These are phyloP conservation scores for Electrona antarctica DNA, from an alignment of 2,113 vertebrate genomes.

Conservation along the genomic window DNA sequence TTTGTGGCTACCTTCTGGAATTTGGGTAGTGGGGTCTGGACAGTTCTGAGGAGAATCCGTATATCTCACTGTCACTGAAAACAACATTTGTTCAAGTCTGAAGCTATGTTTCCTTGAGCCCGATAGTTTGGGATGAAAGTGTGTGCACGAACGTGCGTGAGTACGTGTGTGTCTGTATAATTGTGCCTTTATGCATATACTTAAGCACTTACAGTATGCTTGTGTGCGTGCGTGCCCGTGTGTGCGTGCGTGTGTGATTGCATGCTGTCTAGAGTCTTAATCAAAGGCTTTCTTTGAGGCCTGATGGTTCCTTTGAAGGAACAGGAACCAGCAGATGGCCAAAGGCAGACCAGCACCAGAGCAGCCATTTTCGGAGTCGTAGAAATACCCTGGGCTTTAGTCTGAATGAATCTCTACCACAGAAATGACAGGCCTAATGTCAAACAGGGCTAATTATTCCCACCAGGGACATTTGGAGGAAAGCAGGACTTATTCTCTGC, in stretches of 20 bases:
- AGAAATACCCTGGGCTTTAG: constrained; percentile 8
- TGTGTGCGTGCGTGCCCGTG: no score
- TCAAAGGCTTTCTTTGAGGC: constrained; percentile 64
- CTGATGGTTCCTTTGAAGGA: constrained; percentile 63
- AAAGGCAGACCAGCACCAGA: constrained; percentile 24
- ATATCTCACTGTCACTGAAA: no score
- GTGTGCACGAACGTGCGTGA: background rate
- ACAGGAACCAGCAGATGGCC: constrained; percentile 56
- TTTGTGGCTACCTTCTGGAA: no score
- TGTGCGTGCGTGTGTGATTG: background rate
- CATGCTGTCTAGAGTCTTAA: constrained; percentile 35
- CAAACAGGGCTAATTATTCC: constrained; percentile 19
- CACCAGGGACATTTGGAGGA: background rate
- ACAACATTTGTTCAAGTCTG: no score
- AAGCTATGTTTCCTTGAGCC: background rate
- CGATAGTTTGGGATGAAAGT: constrained; percentile 19
- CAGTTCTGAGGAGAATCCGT: no score
- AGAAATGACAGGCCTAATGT: background rate
- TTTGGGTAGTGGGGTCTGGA: no score
- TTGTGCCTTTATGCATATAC: no score
- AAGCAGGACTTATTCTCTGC: background rate
- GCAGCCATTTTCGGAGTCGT: constrained; percentile 24
- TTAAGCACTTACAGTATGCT: no score
- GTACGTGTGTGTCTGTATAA: no score
- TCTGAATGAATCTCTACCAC: background rate